Base-by-base conservation (phyloP, 1,140 invertebrate species). In the Schlechtendalia chinensis region DNA sequence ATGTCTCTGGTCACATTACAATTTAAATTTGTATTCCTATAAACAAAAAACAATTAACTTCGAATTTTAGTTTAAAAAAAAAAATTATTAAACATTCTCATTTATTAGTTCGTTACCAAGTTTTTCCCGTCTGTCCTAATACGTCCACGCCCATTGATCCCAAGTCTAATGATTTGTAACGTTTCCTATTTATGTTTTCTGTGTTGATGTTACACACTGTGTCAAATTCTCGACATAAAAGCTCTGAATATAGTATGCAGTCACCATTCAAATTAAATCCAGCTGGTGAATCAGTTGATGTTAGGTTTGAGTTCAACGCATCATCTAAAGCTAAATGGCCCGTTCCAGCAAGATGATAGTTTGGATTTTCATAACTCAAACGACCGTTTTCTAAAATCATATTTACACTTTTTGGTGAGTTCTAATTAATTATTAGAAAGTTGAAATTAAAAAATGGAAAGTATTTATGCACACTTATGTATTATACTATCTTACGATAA, bases 331-430 rank as follows among this genome's bases (percentile, higher is more conserved):
- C 75, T 50, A 79, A 61, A 17, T 79, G 54, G 2, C 91, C 88
- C 39, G 91, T 89, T 65, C 91, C 91, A 83, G 92, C 91, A 86
- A 94, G 87, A 84, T 93, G 92, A 86, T 94, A 95, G 86, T 94
- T 94, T 12, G 93, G 93, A 86, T 94, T 95, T 87, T 94, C 92
- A 87, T 94, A 94, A 83, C 93, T 94, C 83, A 94, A 88, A 65
- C 94, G 89, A 84, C 93, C 93, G 88, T 94, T 94, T 87, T 94
- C 93, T 94, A 89, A n/a, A 88, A 89, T 50, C 39, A 45, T 45
- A 45, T 45, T 45, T 45, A 45, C 39, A 45, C 39, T 4, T 45
- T 45, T 45, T 45, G 39, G 39, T 45, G 10, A 45, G 39, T 45
- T 5, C 10, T 45, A 45, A 45, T 45, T 5, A 45, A 45, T 45